Evolutionary conservation across 2,797 vertebrate genomes (phyloP).

Genomic region (Meriones psammophilus): DNA sequence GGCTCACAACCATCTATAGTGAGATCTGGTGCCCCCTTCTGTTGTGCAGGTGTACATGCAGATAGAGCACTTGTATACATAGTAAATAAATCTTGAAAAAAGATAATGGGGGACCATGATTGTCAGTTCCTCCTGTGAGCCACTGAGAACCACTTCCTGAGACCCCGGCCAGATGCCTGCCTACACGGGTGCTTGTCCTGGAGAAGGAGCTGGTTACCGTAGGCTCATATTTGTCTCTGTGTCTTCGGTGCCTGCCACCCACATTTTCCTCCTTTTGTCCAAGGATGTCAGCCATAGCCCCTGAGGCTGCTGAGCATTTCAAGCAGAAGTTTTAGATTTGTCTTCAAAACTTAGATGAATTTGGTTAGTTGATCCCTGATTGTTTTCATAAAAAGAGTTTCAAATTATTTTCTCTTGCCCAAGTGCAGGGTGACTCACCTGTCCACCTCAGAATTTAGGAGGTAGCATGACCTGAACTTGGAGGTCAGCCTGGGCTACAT

Average conservation of each 20-base stretch:
- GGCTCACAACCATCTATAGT: too few species aligned
- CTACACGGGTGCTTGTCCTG: background rate
- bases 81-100: too few species aligned
- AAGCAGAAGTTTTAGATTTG: background rate
- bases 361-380: background rate
- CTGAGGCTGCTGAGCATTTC: background rate
- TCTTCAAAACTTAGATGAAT: slow-evolving; percentile 2
- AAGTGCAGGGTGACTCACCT: background rate
- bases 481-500: background rate
- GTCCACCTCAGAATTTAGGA: background rate
- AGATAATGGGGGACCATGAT: too few species aligned
- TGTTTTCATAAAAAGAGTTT: slow-evolving; percentile 9
- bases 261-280: background rate
- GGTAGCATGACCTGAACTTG: background rate
- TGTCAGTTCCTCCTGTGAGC: background rate
- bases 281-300: background rate
- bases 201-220: background rate
- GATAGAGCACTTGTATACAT: too few species aligned
- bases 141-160: too few species aligned
- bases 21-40: too few species aligned
- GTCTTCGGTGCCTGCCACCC: background rate
- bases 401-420: background rate
- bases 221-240: background rate
- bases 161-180: background rate
- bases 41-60: too few species aligned